Evolutionary conservation across 1,140 invertebrate genomes (phyloP), one percentile per base, ranked within the genome.

Genomic region (Cotesia glomerata): DNA sequence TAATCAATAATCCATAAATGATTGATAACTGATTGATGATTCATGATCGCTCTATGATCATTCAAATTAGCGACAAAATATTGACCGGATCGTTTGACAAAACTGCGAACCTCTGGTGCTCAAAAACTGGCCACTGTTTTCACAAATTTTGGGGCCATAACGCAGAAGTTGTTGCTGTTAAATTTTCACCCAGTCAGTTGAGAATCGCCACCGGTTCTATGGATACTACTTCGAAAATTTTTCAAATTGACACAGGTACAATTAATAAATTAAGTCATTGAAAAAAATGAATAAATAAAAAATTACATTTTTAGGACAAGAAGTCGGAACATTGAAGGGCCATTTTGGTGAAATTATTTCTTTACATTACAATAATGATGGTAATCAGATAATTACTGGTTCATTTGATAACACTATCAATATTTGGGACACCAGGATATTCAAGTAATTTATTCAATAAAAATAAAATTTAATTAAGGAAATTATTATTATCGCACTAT

Each of bases 1-100:
- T 45, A 45, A 69, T 36, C 2, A 32, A 14, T 51, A 32, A 59
- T 36, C 9, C 36, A 26, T 26, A 39, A 56, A 54, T 14, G 26
- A n/a, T 32, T 34, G 34, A 13, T 54, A 58, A 13, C 35, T 58
- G 56, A 59, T n/a, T 26, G 32, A 32, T n/a, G 9, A 54, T 59
- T 69, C 1, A 26, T 26, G 1, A 26, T 26, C 26, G 26, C 1
- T 26, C 26, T 26, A 3, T 26, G 26, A 26, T 26, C 18, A 16
- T 85, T 63, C 18, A 66, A 62, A 26, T 51, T 80, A 95, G 93
- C 61, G 91, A 94, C 78, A 91, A 91, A 84, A 91, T 94, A 14
- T 84, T 93, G 34, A 95, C 93, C 0, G 93, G 92, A 39, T 94
- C 93, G 0, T 95, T 95, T 82, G 94, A 95, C 82, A 93, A 92